Base-by-base conservation (phyloP, 2,888 invertebrate genomes). In the Ophion slaviceki region DNA sequence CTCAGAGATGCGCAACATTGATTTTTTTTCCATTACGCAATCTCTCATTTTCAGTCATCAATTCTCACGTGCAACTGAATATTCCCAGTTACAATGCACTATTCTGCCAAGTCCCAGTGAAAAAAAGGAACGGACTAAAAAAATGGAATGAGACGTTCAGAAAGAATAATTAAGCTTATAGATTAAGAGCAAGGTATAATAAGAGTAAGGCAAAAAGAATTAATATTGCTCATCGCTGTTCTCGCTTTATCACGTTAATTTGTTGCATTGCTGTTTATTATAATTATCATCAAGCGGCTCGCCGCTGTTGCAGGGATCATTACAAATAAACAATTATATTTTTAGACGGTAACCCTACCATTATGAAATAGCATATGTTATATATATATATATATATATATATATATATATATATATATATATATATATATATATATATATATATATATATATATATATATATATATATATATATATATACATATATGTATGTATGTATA, bases 241-340 rank as follows among this genome's bases (percentile, higher is more conserved):
- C 59, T 62, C 14, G 61, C 11, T 78, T 78, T 17, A 7, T 67
- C 74, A 66, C 59, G 67, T 85, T 86, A 72, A 80, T 80, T 83
- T 80, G 82, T 82, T 86, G 86, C 86, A 86, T 86, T 82, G 86
- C 74, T 82, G 67, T 86, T 86, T 86, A 82, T 85, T 85, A 76
- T 82, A 79, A 85, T 83, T 59, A 80, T 82, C 82, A 80, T 86
- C 86, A 74, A 72, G 82, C 86, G 86, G 86, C 82, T 83, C 61
- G 82, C 83, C 82, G 83, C 86, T 80, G 67, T 83, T 86, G 82
- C 86, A 86, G 86, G 86, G 86, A 89, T 91, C 91, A 91, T 91
- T 91, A 92, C 90, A 92, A 92, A 91, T 92, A 91, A 92, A 91
- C 90, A 91, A 91, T 91, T 90, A 91, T 88, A 87, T 89, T 90